Evolutionary conservation across 2,888 invertebrate genomes (phyloP).

Genomic region (Pterostichus niger): DNA sequence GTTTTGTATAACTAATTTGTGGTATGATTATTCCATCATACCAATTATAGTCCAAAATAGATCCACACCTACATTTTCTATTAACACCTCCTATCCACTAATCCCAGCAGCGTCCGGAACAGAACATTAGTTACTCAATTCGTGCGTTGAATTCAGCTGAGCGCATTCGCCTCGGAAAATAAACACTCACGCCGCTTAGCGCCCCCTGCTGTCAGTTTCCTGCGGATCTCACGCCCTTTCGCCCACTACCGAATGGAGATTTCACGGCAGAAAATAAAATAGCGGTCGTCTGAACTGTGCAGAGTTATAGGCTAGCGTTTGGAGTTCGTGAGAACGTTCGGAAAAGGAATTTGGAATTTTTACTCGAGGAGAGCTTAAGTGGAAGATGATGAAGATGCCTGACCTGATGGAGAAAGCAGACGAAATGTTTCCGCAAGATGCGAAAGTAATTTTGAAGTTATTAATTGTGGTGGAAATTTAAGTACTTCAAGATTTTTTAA

Average conservation of each 20-base stretch:
- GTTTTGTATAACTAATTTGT: too few species aligned
- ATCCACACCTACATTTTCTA: conserved; percentile 2
- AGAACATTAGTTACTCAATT: conserved; percentile 50
- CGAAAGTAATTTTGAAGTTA: conserved; percentile 39
- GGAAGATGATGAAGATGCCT: conserved; percentile 53
- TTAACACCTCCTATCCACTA: conserved; percentile 11
- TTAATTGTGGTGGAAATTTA: conserved; percentile 22
- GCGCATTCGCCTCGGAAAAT: conserved; percentile 28
- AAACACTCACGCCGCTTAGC: conserved; percentile 43
- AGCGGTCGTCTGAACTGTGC: background rate
- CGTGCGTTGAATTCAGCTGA: conserved; percentile 53
- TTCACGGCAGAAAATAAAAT: conserved; percentile 42
- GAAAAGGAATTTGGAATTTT: conserved; percentile 32
- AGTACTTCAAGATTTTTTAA: background rate
- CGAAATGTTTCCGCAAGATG: conserved; percentile 14
- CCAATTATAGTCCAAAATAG: too few species aligned
- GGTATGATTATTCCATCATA: too few species aligned
- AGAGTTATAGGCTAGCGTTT: conserved; percentile 18
- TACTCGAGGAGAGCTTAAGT: conserved; percentile 11
- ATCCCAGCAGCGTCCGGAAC: conserved; percentile 38
- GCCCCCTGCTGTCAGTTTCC: conserved; percentile 15
- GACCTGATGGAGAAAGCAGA: background rate
- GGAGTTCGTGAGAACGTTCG: conserved; percentile 13
- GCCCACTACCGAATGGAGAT: conserved; percentile 32
- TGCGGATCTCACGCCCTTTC: conserved; percentile 37